Percentiles rank a stretch among this genome's conserved stretches.
Conservation (phyloP, 2,797 vertebrate genomes). For the Oryzias dopingdopingensis region DNA sequence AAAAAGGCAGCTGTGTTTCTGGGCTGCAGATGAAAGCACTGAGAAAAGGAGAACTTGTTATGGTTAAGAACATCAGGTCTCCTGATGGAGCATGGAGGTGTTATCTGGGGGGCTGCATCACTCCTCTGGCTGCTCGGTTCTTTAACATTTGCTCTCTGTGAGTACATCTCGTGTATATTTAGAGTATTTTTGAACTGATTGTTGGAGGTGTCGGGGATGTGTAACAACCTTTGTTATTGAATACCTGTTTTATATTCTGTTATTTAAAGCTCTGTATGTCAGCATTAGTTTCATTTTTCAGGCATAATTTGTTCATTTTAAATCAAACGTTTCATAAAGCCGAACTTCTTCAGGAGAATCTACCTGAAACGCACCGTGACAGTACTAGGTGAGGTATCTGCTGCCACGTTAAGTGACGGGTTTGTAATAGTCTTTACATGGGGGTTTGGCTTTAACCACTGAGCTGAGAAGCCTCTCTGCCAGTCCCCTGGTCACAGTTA, state of each 20-base stretch:
- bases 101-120: slow-evolving; percentile 49
- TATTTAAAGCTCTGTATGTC: slow-evolving; percentile 55
- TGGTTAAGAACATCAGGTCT: slow-evolving; percentile 27
- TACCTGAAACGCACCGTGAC: no score
- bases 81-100: slow-evolving; percentile 26
- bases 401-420: no score
- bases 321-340: slow-evolving; percentile 21
- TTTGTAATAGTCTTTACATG: no score
- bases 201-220: slow-evolving; percentile 72
- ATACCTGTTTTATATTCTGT: slow-evolving; percentile 62
- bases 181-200: slow-evolving; percentile 53
- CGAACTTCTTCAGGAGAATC: slow-evolving; percentile 12
- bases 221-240: slow-evolving; percentile 52
- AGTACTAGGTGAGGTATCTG: no score
- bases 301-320: slow-evolving; percentile 48
- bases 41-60: slow-evolving; percentile 22
- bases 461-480: no score
- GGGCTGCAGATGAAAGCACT: slow-evolving; percentile 11
- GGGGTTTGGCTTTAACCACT: no score
- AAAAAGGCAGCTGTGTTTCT: slow-evolving; percentile 10
- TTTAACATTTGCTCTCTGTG: slow-evolving; percentile 46
- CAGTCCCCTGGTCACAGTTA: no score
- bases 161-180: slow-evolving; percentile 70
- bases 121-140: slow-evolving; percentile 4
- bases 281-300: slow-evolving; percentile 38